Base-by-base conservation (phyloP, 2,113 vertebrate species). In the Chiloscyllium plagiosum region DNA sequence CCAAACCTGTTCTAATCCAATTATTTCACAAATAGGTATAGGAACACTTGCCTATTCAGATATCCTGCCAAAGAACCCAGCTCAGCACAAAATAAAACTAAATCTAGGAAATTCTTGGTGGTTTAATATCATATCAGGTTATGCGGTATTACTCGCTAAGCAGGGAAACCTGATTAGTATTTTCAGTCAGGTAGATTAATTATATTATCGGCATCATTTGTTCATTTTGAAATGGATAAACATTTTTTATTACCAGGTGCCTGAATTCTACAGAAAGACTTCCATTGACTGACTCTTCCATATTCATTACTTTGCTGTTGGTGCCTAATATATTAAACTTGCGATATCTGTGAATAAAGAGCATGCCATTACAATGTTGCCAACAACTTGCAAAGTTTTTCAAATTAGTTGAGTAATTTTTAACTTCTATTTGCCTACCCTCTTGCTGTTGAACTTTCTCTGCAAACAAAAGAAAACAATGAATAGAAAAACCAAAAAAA, bases 221-320 rank as follows among this genome's bases (percentile, higher is more conserved):
- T 92, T 92, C 56, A 66, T 37, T 70, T 89, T 66, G 89, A 96
- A 61, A 89, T 83, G 24, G 19, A 65, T 65, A 89, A 80, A 56
- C 15, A 76, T 69, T 96, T 33, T 10, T 69, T 70, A 47, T 97
- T 97, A 99, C 99, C 98, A 99, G 97, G 96, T 99, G 99, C 97
- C 98, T 98, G 96, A 99, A 99, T 97, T 99, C 99, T 76, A 99
- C 99, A 0, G 99, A 99, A 50, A 99, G 97, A 96, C 98, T 99
- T 93, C 99, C 99, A 0, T 98, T 99, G 22, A 98, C 98, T 0
- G 98, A 99, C 96, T 99, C 99, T 96, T 99, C 99, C 80, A 99
- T 98, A 96, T 99, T 99, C 99, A 99, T 99, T 13, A 98, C 99
- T 98, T 99, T 99, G 96, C 98, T 98, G 3, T 99, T 99, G 61